Evolutionary conservation across 2,888 invertebrate genomes (phyloP), one percentile per base, ranked within the genome.

Genomic region (Trichogramma evanescens): DNA sequence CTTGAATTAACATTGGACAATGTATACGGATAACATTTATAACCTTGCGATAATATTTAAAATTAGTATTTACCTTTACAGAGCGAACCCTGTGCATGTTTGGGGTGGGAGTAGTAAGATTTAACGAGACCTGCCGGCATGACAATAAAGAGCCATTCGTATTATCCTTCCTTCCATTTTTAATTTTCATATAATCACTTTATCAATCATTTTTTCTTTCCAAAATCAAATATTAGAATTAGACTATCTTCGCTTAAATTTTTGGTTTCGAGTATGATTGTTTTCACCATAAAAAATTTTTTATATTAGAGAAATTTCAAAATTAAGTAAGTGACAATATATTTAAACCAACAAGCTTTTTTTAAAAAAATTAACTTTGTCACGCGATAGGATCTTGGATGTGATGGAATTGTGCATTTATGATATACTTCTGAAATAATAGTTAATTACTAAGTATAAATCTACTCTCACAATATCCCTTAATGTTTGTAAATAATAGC

Each of bases 71-170:
- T 84, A 84, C 84, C 84, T 84, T 82, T 68, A 79, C 78, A 74
- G 82, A 81, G 82, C 82, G 82, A 73, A 82, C 78, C 78, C 80
- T 82, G 80, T 82, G 83, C 72, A 81, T 74, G 73, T 74, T 72
- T 75, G 71, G 73, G 73, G 75, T 69, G 73, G 73, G 71, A 74
- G 72, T 74, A 66, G 73, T 70, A 69, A 72, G 70, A 67, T 75
- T 75, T 74, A 77, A 76, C 72, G 74, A 72, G 69, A 77, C 77
- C 77, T 77, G 76, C 75, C 70, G 74, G 74, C 73, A 75, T 75
- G 74, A 76, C 69, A 77, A 75, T 67, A 74, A 69, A 74, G 74
- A 68, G 71, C 71, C 71, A 70, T 74, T 72, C 68, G 3, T 26
- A 26, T 70, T 40, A 53, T 43, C 53, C 53, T 42, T 53, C 53